Conservation (phyloP, 2,797 vertebrate genomes). For the Loris lydekkerianus region DNA sequence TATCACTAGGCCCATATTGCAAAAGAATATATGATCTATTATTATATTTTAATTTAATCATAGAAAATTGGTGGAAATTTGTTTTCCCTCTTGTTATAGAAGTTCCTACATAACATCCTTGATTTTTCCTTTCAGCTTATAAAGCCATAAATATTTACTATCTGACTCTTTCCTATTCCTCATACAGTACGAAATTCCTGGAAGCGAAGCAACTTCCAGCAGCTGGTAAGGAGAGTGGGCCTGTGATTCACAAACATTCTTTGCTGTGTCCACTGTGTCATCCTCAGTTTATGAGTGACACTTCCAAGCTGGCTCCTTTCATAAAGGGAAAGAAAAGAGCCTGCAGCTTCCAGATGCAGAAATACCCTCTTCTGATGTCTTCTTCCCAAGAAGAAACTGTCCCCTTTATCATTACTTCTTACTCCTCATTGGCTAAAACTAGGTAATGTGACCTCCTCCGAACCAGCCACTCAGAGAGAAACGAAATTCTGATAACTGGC, state of each 20-base stretch:
- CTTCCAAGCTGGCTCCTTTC: not conserved
- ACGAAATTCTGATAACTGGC: not conserved
- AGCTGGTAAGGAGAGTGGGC: not conserved
- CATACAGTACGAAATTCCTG: not conserved
- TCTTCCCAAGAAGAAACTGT: not conserved
- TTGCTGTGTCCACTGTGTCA: not conserved
- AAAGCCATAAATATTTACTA: not conserved
- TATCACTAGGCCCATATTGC: not conserved
- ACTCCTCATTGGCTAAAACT: not conserved
- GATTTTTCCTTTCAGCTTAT: not conserved
- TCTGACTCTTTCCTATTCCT: not conserved
- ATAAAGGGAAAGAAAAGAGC: not conserved
- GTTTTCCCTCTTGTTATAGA: not conserved
- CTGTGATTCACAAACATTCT: not conserved
- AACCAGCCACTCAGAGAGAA: not conserved
- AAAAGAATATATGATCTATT: not conserved
- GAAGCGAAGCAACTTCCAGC: not conserved
- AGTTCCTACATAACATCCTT: not conserved
- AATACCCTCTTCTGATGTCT: not conserved
- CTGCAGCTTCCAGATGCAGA: not conserved
- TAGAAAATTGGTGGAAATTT: not conserved
- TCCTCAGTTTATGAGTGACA: not conserved
- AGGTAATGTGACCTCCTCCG: not conserved
- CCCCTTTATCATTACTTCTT: not conserved
- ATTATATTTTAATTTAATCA: constrained; percentile 41